Conservation (phyloP, 37 sponge, comb jelly and placozoan species). For the Eunapius fragilis region DNA sequence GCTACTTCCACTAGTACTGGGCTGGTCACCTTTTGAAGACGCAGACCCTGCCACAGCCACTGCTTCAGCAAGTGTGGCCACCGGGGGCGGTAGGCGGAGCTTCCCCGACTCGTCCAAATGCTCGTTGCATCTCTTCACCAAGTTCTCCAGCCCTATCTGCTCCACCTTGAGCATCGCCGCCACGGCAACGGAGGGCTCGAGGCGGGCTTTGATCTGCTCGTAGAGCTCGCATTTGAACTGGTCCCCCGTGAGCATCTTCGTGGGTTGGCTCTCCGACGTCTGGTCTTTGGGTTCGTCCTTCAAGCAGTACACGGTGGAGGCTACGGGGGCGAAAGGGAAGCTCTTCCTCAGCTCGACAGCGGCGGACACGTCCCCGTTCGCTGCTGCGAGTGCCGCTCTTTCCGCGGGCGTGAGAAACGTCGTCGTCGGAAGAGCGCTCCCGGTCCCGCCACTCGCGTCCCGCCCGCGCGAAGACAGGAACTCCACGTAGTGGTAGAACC, state of each 20-base stretch:
- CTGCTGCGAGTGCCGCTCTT: not conserved
- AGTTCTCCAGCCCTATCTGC: not conserved
- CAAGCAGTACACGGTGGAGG: not conserved
- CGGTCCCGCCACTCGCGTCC: not conserved
- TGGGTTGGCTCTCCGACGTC: not conserved
- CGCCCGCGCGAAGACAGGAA: constrained; percentile 40
- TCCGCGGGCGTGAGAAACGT: constrained; percentile 28
- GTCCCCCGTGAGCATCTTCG: not conserved
- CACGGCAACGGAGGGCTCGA: not conserved
- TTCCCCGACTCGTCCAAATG: not conserved
- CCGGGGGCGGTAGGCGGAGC: not conserved
- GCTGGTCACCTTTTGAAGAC: too few relatives aligned
- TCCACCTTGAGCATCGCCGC: not conserved
- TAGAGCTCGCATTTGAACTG: not conserved
- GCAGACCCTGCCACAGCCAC: too few relatives aligned
- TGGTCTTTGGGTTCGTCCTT: not conserved
- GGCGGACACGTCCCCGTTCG: not conserved
- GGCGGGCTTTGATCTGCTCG: not conserved
- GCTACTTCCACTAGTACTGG: not conserved
- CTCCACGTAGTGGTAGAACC: constrained; percentile 64
- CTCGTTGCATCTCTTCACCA: not conserved
- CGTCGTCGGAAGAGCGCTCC: not conserved
- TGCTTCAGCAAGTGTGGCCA: not conserved
- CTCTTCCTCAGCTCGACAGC: not conserved
- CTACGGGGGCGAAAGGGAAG: not conserved